phyloP scores from a whole-genome alignment of 2,113 vertebrate genomes.

The Pseudorectes ferrugineus region DNA sequence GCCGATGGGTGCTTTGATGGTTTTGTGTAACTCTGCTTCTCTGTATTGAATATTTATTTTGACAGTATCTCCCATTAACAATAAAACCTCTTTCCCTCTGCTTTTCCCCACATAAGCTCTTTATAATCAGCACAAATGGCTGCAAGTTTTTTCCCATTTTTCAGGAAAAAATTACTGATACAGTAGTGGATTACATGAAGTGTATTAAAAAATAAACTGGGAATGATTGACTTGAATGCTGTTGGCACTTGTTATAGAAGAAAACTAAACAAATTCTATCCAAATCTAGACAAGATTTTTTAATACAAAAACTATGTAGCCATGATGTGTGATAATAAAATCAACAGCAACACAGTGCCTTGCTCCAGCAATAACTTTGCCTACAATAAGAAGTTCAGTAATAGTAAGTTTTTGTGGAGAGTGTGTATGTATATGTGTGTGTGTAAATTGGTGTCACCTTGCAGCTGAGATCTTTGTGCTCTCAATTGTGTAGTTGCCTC shows the following conservation, averaged over 20 bases:
- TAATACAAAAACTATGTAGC: not conserved
- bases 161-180: not conserved
- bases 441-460: not conserved
- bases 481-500: not conserved
- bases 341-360: not conserved
- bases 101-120: not conserved
- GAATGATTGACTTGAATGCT: not conserved
- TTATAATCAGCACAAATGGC: not conserved
- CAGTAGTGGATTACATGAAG: not conserved
- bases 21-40: not conserved
- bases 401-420: not conserved
- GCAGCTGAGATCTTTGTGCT: not conserved
- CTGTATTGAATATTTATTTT: not conserved
- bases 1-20: not conserved
- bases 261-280: not conserved
- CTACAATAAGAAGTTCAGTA: not conserved
- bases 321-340: not conserved
- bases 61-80: not conserved
- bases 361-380: not conserved
- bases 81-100: not conserved
- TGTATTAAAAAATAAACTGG: not conserved
- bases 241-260: not conserved
- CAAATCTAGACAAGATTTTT: not conserved
- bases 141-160: not conserved
- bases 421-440: not conserved